These are phyloP conservation scores for Hylaeus volcanicus DNA, from an alignment of 1,140 invertebrate species.

Conservation along the genomic window DNA sequence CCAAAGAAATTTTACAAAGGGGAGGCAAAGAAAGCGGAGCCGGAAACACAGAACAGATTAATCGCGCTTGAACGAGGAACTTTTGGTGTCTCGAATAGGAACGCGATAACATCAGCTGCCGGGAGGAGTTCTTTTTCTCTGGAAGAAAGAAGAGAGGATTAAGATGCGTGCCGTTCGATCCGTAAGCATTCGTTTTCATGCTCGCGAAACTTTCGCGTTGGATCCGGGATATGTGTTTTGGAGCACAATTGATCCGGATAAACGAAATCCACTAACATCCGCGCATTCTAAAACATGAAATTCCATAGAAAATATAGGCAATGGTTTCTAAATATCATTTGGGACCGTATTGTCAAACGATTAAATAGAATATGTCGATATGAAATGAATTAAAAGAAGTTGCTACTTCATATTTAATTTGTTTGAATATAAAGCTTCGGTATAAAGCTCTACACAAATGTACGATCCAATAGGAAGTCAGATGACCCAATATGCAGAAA, in stretches of 20 bases:
- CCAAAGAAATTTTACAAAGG: conserved; percentile 16
- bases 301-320: too few species aligned
- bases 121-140: neutral
- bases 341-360: too few species aligned
- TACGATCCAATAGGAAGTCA: too few species aligned
- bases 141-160: neutral
- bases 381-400: too few species aligned
- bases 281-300: neutral
- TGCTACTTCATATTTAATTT: too few species aligned
- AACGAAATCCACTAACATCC: neutral
- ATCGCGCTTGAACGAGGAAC: neutral
- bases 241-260: neutral
- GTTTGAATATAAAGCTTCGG: too few species aligned
- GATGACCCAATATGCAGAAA: neutral
- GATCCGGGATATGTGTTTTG: too few species aligned
- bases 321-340: too few species aligned
- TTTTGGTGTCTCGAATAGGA: conserved; percentile 13
- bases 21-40: neutral
- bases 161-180: neutral
- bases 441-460: too few species aligned
- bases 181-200: neutral
- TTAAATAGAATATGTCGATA: too few species aligned
- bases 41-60: conserved; percentile 22
- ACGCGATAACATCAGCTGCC: conserved; percentile 21
- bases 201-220: neutral